Evolutionary conservation across 2,888 invertebrate genomes (phyloP).

Genomic region (Macrophya annulata): DNA sequence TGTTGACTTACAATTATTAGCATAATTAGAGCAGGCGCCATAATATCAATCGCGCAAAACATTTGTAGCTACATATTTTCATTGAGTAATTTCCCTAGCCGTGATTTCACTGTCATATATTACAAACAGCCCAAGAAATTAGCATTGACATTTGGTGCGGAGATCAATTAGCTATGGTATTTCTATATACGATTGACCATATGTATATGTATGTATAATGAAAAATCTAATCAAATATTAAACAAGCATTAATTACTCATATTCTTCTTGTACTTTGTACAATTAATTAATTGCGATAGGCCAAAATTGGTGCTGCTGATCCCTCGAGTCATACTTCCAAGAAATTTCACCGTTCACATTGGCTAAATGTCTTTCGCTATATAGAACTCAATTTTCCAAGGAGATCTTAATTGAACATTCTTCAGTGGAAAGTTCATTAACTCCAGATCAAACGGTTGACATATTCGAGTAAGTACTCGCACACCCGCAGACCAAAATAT

Average conservation of each 20-base stretch:
- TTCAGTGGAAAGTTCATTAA: slow-evolving; percentile 24
- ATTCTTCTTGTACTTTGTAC: neutral
- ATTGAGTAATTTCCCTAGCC: slow-evolving; percentile 30
- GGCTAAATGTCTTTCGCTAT: neutral
- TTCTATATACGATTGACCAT: neutral
- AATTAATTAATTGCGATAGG: neutral
- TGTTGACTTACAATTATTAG: neutral
- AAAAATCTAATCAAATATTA: neutral
- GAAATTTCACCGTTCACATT: slow-evolving; percentile 3
- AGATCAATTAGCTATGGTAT: slow-evolving; percentile 26
- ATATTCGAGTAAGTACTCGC: neutral
- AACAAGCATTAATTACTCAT: neutral
- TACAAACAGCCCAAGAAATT: slow-evolving; percentile 11
- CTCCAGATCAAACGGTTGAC: neutral
- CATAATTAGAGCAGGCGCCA: neutral
- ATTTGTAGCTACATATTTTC: neutral
- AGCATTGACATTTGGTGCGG: slow-evolving; percentile 2
- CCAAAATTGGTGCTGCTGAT: slow-evolving; percentile 1
- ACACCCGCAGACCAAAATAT: neutral
- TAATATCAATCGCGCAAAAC: neutral
- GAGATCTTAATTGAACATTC: slow-evolving; percentile 27
- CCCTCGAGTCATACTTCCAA: neutral
- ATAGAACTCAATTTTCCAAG: neutral
- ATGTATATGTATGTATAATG: neutral
- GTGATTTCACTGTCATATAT: slow-evolving; percentile 27